A percentile compares a stretch with the other conserved stretches of the same genome.
Conservation (phyloP, 2,888 invertebrate species). For the Drosophila lacicola region DNA sequence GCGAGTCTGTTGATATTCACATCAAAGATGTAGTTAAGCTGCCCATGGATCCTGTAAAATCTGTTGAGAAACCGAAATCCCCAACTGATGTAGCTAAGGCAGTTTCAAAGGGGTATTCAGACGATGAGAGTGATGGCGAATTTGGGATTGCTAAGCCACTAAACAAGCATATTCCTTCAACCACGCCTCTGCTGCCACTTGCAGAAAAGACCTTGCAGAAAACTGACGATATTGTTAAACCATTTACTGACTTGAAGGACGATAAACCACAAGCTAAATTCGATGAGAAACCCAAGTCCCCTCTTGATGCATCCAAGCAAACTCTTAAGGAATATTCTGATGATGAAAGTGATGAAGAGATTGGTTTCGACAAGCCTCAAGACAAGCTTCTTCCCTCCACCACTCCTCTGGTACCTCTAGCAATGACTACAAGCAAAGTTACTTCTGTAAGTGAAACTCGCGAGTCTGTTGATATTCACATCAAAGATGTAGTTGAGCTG, state of each 20-base stretch:
- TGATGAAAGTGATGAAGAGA: background rate
- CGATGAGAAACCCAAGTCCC: background rate
- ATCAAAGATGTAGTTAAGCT: background rate
- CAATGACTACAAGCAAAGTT: background rate
- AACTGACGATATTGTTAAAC: background rate
- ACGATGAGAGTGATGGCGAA: slow-evolving; percentile 15
- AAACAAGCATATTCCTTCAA: background rate
- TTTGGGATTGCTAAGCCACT: background rate
- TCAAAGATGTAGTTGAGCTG: too few species aligned
- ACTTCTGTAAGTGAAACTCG: slow-evolving; percentile 3
- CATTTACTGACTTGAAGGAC: background rate
- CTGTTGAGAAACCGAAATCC: slow-evolving; percentile 3
- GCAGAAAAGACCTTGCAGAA: background rate
- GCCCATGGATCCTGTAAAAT: slow-evolving; percentile 3
- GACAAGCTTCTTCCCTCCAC: background rate
- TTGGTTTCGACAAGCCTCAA: slow-evolving; percentile 4
- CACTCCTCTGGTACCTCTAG: background rate
- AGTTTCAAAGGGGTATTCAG: background rate
- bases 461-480: too few species aligned
- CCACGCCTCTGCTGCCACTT: background rate
- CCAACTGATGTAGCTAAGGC: background rate
- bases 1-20: background rate
- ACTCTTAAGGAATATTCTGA: too few species aligned
- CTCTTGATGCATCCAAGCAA: background rate
- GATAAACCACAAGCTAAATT: background rate